Percentiles rank a stretch among this genome's conserved stretches.
These are phyloP conservation scores for Apodemia hepburni DNA, from an alignment of 2,888 invertebrate species.

Conservation along the genomic window DNA sequence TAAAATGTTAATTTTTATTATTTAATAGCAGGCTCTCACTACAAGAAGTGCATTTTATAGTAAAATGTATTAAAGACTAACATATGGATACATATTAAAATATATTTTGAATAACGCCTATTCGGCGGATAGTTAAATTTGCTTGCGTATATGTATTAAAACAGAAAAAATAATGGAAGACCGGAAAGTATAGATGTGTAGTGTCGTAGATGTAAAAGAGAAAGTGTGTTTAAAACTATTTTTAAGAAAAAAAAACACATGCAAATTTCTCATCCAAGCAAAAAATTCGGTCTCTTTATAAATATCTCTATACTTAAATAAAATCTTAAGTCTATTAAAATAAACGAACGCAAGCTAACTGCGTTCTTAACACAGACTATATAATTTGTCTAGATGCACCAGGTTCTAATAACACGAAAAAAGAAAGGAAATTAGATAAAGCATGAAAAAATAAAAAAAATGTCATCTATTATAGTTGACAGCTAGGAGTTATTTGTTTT, in stretches of 20 bases:
- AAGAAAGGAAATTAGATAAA: neutral
- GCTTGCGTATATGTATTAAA: conserved; percentile 56
- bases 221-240: conserved; percentile 9
- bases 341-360: conserved; percentile 4
- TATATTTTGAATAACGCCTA: conserved; percentile 50
- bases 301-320: conserved; percentile 3
- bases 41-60: conserved; percentile 65
- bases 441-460: conserved; percentile 1
- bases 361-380: conserved; percentile 1
- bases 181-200: conserved; percentile 29
- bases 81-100: conserved; percentile 43
- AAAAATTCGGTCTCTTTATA: neutral
- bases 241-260: neutral
- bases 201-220: conserved; percentile 19
- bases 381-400: neutral
- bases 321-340: conserved; percentile 4
- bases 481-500: no score
- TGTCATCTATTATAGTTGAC: neutral
- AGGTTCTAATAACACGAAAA: neutral
- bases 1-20: conserved; percentile 41
- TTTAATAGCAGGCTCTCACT: conserved; percentile 67
- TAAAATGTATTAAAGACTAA: conserved; percentile 42
- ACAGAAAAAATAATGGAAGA: conserved; percentile 37
- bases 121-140: conserved; percentile 71
- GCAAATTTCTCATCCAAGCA: conserved; percentile 8